Base-by-base conservation (phyloP, 2,113 vertebrate species). In the Silurus meridionalis region DNA sequence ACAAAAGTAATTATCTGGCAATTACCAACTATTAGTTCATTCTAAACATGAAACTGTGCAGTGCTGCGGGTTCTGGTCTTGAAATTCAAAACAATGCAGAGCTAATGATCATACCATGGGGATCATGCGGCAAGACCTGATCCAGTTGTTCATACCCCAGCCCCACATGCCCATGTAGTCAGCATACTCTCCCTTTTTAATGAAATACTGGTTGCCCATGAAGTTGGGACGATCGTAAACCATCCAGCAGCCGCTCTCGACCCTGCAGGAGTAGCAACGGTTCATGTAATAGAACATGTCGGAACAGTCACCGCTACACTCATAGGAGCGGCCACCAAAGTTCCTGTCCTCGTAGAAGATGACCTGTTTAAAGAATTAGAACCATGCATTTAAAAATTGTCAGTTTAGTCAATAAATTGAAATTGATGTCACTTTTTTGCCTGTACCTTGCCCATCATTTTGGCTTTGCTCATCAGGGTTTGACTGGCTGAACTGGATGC, bases 331-430 rank as follows among this genome's bases (percentile, higher is more conserved):
- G 57, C 93, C 92, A 89, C 90, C 88, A 85, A 94, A 93, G 91
- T 94, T 93, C 53, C 86, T 91, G 48, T 94, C 93, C 90, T 95
- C 93, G 14, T 92, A 95, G 90, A 94, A 95, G 67, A 91, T 92
- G 60, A 94, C 92, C 93, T 94, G 74, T 77, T 23, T 77, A 25
- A 11, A 25, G 13, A 77, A 55, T 11, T 25, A 25, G 55, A 77
- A 25, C 50, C 53, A 55, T 55, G 25, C 2, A 15, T 23, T 77
- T 17, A 37, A 74, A 23, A n/a, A 53, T 55, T 25, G 0, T 37
- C 37, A 25, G 11, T 55, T 53, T 25, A 77, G 52, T 25, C 55
- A 0, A 25, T 52, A 2, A n/a, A 17, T 6, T 19, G 0, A 82
- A 28, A 28, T 17, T 25, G 37, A 37, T 37, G 37, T 25, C 13